Conservation (phyloP, 2,797 vertebrate genomes). For the Darevskia nairensis region DNA sequence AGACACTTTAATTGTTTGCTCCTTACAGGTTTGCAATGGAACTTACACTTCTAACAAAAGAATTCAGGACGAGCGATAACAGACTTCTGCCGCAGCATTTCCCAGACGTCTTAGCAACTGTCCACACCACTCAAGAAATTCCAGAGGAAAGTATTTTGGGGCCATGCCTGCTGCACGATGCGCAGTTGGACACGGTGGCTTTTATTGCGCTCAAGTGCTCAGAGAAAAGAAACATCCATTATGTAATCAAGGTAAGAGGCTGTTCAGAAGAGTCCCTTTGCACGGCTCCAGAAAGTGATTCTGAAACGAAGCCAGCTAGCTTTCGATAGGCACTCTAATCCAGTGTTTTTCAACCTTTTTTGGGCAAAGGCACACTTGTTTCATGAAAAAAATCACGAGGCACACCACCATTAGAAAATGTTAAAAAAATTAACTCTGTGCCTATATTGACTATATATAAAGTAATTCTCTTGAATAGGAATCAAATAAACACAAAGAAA, state of each 20-base stretch:
- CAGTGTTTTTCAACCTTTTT: too few species aligned
- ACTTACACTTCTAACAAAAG: constrained; percentile 80
- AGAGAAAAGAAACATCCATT: constrained; percentile 83
- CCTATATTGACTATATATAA: too few species aligned
- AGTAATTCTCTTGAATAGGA: too few species aligned
- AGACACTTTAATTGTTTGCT: constrained; percentile 14
- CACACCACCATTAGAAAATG: too few species aligned
- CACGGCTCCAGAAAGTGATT: neutral
- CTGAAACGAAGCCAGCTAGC: too few species aligned
- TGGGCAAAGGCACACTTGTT: too few species aligned
- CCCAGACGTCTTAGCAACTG: constrained; percentile 83
- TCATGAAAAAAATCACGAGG: too few species aligned
- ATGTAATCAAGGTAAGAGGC: constrained; percentile 84
- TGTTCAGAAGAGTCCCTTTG: neutral
- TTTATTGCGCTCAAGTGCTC: constrained; percentile 91
- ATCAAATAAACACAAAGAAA: too few species aligned
- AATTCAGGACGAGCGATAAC: constrained; percentile 84
- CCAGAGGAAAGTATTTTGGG: constrained; percentile 86
- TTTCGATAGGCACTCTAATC: neutral
- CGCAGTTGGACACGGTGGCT: constrained; percentile 88
- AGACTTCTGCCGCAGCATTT: constrained; percentile 85
- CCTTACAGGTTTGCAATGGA: constrained; percentile 80
- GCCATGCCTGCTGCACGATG: constrained; percentile 86
- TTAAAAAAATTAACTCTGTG: too few species aligned
- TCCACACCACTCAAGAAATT: constrained; percentile 88